A percentile compares a stretch with the other conserved stretches of the same genome.
These are phyloP conservation scores for Zaprionus vittiger DNA, from an alignment of 1,140 invertebrate genomes.

Conservation along the genomic window DNA sequence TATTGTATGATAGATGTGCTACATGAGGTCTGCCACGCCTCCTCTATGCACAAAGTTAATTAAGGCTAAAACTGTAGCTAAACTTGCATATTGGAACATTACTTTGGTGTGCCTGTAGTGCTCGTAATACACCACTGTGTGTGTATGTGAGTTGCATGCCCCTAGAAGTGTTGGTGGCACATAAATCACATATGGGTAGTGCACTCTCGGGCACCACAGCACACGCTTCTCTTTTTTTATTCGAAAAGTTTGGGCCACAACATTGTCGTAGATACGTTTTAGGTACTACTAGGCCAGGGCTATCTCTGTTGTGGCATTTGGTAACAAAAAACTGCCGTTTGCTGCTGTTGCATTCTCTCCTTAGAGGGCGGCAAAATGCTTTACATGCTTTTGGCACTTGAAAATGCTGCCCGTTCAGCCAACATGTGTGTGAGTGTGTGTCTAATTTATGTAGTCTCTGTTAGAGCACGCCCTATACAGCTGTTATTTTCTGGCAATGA, in stretches of 20 bases:
- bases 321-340: conserved; percentile 14
- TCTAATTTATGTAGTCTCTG: conserved; percentile 38
- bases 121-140: conserved; percentile 28
- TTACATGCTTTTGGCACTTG: conserved; percentile 48
- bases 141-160: conserved; percentile 5
- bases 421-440: conserved; percentile 32
- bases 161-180: conserved; percentile 17
- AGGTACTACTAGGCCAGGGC: neutral
- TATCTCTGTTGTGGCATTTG: conserved; percentile 29
- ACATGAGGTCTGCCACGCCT: neutral
- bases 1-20: neutral
- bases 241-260: conserved; percentile 61
- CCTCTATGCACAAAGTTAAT: neutral
- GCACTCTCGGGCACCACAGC: neutral
- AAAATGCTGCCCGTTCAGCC: conserved; percentile 23
- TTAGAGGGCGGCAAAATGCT: conserved; percentile 30
- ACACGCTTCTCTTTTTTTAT: conserved; percentile 28
- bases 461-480: conserved; percentile 7
- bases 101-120: conserved; percentile 31
- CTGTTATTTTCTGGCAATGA: conserved; percentile 8
- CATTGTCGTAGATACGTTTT: conserved; percentile 52
- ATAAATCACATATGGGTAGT: conserved; percentile 41
- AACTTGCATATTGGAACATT: neutral
- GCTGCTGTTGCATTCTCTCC: conserved; percentile 19
- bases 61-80: neutral